A percentile compares a stretch with the other conserved stretches of the same genome.
phyloP scores from a whole-genome alignment of 1,140 invertebrate genomes.

The Penaeus indicus region DNA sequence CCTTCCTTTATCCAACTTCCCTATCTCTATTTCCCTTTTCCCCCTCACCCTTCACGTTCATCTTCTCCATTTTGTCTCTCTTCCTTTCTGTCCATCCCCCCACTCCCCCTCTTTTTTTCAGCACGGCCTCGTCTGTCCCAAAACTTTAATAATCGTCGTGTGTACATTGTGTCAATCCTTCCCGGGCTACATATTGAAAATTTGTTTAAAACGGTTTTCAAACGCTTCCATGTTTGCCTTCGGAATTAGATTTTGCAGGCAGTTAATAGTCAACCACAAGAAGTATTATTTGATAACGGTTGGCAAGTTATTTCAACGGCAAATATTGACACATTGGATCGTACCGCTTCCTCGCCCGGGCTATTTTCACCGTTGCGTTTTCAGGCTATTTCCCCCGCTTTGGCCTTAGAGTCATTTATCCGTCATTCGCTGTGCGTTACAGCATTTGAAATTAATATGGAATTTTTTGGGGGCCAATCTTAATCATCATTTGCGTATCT shows the following conservation, averaged over 20 bases:
- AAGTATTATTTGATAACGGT: constrained; percentile 66
- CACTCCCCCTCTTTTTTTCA: neutral
- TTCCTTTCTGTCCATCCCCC: neutral
- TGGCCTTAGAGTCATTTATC: too few relatives aligned
- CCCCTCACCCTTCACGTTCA: neutral
- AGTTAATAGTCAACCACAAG: constrained; percentile 66
- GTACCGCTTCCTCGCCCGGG: neutral
- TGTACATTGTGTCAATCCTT: constrained; percentile 40
- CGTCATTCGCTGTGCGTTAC: too few relatives aligned
- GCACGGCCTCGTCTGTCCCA: constrained; percentile 20
- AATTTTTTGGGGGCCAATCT: too few relatives aligned
- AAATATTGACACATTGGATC: constrained; percentile 60
- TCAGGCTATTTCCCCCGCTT: constrained; percentile 20
- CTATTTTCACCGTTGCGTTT: constrained; percentile 41
- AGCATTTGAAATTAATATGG: too few relatives aligned
- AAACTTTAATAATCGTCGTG: constrained; percentile 54
- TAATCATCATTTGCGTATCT: too few relatives aligned
- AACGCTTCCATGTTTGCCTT: constrained; percentile 65
- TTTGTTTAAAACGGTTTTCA: constrained; percentile 65
- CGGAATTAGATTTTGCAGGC: constrained; percentile 66
- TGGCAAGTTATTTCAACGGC: constrained; percentile 65
- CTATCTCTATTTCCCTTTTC: constrained; percentile 12
- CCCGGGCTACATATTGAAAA: constrained; percentile 58
- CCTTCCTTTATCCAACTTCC: neutral
- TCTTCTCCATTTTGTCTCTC: neutral